Evolutionary conservation across 2,797 vertebrate species (phyloP).

Genomic region (Neosalanx taihuensis): DNA sequence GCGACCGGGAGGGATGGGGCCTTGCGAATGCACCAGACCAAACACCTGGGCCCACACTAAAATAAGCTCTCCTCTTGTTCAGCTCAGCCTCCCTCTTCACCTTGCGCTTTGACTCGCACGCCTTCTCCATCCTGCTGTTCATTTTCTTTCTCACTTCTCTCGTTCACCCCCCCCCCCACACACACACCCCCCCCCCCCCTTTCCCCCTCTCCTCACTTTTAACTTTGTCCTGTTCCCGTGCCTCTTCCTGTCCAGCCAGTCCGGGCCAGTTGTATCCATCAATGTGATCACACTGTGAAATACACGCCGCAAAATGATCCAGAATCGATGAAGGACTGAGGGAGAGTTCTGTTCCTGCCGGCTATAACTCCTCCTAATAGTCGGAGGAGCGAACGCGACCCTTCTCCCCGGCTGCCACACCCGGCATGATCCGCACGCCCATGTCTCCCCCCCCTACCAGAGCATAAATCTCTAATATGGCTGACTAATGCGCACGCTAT

Average conservation of each 20-base stretch:
- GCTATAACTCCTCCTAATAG: slow-evolving; percentile 63
- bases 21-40: slow-evolving; percentile 26
- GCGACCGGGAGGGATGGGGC: slow-evolving; percentile 41
- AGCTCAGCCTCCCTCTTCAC: slow-evolving; percentile 18
- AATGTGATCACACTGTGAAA: slow-evolving; percentile 47
- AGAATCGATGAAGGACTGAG: slow-evolving; percentile 61
- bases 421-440: neutral
- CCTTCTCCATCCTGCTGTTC: neutral
- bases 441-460: slow-evolving; percentile 23
- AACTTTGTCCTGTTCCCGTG: slow-evolving; percentile 13
- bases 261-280: slow-evolving; percentile 35
- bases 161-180: neutral
- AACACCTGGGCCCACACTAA: slow-evolving; percentile 7
- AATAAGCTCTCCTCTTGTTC: slow-evolving; percentile 2
- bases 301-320: slow-evolving; percentile 56
- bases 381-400: slow-evolving; percentile 29
- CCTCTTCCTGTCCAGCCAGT: slow-evolving; percentile 10
- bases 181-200: neutral
- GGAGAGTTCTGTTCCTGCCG: slow-evolving; percentile 44
- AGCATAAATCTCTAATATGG: slow-evolving; percentile 54
- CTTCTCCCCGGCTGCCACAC: neutral
- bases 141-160: too few relatives aligned
- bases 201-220: neutral
- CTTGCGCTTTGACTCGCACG: slow-evolving; percentile 17
- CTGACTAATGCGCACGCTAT: slow-evolving; percentile 46